Conservation (phyloP, 1,140 invertebrate genomes). For the Lepidurus apus region DNA sequence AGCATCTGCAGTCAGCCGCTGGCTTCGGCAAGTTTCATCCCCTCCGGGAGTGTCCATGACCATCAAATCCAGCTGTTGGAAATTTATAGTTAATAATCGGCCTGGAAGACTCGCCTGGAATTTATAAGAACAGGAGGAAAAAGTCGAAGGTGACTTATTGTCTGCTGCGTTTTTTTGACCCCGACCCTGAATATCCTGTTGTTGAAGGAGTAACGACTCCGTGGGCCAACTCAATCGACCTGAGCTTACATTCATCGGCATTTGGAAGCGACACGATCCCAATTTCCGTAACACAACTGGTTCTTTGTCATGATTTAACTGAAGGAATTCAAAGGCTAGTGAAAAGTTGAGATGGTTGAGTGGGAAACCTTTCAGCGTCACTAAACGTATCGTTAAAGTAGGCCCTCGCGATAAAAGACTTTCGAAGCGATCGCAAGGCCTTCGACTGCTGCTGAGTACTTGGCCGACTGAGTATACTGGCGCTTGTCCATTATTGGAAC, state of each 20-base stretch:
- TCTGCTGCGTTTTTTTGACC: neutral
- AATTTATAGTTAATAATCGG: constrained; percentile 9
- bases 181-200: neutral
- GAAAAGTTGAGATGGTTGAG: constrained; percentile 19
- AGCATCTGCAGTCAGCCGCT: neutral
- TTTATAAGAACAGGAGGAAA: constrained; percentile 2
- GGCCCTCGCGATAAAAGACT: constrained; percentile 17
- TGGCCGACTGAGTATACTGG: neutral
- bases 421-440: neutral
- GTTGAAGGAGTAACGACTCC: neutral
- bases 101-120: neutral
- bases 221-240: constrained; percentile 2
- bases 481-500: constrained; percentile 10
- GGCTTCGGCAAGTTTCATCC: neutral
- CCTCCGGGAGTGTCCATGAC: neutral
- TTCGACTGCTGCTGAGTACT: neutral
- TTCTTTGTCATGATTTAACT: constrained; percentile 4
- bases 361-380: constrained; percentile 21
- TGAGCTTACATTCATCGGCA: neutral
- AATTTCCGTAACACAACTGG: neutral
- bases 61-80: constrained; percentile 21
- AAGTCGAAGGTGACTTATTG: neutral
- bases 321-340: constrained; percentile 15
- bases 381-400: constrained; percentile 19
- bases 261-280: neutral